Evolutionary conservation across 2,888 invertebrate species (phyloP), one percentile per base, ranked within the genome.

Genomic region (Acrobasis consociella): DNA sequence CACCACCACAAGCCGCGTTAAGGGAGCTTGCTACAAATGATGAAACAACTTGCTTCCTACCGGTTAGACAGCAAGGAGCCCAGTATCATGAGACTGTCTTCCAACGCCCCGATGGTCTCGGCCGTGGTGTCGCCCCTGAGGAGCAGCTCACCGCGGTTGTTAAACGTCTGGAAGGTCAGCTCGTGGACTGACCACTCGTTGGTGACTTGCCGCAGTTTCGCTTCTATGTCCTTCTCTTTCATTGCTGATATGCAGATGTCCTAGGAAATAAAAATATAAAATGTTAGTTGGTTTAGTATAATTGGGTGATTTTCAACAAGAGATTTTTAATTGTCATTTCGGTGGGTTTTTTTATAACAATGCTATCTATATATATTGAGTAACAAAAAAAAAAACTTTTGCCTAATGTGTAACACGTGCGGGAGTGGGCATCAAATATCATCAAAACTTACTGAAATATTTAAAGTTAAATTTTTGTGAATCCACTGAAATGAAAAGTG

Each of bases 161-260:
- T 99, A 82, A 99, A 99, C 10, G 96, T 96, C 94, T 97, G 97
- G 84, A 99, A 99, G 0, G 97, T 97, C 61, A 99, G 91, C 80
- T 98, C 98, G 77, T 97, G 97, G 0, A 96, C 95, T 0, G 97
- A 97, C 99, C 99, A 99, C 85, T 99, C 99, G 78, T 97, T 97
- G 0, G 98, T 98, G 0, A 99, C 98, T 82, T 97, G 97, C 65
- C 98, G 95, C 64, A 99, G 87, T 85, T 99, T 99, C 0, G 98
- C 98, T 91, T 99, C 99, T 64, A 99, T 99, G 77, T 99, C 99
- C 80, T 98, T 97, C 81, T 99, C 99, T 87, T 99, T 99, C 96
- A 98, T 97, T 0, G 99, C 99, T 50, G 98, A 98, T 83, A 99
- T 99, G 83, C 99, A 99, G 75, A 99, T 98, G 79, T 99, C 99